These are phyloP conservation scores for Dicerorhinus sumatrensis DNA, from an alignment of 2,113 vertebrate genomes.

Conservation along the genomic window DNA sequence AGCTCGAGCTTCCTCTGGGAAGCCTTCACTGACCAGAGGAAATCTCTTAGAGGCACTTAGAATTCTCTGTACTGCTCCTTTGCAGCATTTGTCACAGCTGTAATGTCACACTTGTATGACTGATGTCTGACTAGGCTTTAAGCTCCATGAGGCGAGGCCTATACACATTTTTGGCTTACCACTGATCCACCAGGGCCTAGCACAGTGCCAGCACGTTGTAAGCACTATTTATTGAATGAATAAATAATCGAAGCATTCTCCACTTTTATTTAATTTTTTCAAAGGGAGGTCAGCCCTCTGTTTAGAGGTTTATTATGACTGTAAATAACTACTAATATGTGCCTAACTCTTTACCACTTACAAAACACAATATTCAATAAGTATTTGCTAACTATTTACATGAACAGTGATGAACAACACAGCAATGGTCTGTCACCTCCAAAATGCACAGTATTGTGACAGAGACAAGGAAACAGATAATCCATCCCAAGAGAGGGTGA, in stretches of 20 bases:
- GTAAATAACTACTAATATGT: not conserved
- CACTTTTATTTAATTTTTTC: slow-evolving; percentile 28
- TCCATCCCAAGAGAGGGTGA: not conserved
- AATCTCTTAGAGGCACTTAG: not conserved
- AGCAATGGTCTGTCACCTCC: not conserved
- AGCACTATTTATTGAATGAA: not conserved
- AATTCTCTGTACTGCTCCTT: not conserved
- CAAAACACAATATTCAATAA: not conserved
- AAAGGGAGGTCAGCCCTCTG: not conserved
- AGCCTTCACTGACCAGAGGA: not conserved
- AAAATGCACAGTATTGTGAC: not conserved
- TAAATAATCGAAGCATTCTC: not conserved
- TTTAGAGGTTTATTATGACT: slow-evolving; percentile 21
- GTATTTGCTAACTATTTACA: not conserved
- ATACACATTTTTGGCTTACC: not conserved
- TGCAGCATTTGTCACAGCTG: not conserved
- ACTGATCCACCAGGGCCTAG: not conserved
- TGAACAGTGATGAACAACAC: not conserved
- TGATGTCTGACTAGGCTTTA: not conserved
- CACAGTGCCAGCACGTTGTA: not conserved
- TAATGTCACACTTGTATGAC: not conserved
- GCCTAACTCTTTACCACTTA: not conserved
- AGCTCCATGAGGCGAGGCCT: not conserved
- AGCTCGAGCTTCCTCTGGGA: not conserved
- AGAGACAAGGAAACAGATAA: not conserved